These are phyloP conservation scores for Bothrops jararaca DNA, from an alignment of 2,113 vertebrate genomes.

Conservation along the genomic window DNA sequence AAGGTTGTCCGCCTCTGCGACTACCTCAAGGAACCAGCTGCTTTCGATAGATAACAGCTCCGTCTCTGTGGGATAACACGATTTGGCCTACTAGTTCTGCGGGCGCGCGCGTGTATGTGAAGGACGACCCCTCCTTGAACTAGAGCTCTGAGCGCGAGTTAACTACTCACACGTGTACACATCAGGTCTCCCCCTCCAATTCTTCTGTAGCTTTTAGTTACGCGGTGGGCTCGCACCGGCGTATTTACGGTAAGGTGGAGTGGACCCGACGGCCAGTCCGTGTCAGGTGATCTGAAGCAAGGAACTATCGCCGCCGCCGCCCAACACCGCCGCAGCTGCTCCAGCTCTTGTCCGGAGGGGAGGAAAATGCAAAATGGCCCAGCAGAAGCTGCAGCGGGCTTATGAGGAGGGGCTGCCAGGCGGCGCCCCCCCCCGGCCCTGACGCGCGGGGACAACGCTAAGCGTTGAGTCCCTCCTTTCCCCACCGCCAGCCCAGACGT, in stretches of 20 bases:
- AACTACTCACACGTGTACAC: not conserved
- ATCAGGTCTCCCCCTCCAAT: not conserved
- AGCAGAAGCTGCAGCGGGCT: slow-evolving; percentile 57
- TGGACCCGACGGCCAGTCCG: slow-evolving; percentile 33
- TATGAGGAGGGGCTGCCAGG: slow-evolving; percentile 76
- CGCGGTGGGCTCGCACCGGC: slow-evolving; percentile 50
- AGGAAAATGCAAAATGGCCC: slow-evolving; percentile 84
- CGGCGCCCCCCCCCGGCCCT: slow-evolving; percentile 32
- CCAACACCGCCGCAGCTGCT: slow-evolving; percentile 3
- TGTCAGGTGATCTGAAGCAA: slow-evolving; percentile 80
- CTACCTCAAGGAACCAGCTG: not conserved
- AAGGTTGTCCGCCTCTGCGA: not conserved
- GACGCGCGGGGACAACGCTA: slow-evolving; percentile 51
- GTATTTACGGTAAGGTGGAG: slow-evolving; percentile 59
- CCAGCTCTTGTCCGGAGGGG: not conserved
- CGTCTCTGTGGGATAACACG: fast-evolving
- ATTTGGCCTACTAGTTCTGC: not conserved
- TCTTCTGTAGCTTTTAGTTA: slow-evolving; percentile 36
- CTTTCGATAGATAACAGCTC: not conserved
- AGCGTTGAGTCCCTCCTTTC: slow-evolving; percentile 63
- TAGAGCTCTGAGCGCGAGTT: not conserved
- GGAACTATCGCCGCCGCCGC: slow-evolving; percentile 45
- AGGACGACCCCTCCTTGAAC: not conserved
- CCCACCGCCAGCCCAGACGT: slow-evolving; percentile 16
- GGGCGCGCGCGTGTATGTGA: not conserved